phyloP scores from a whole-genome alignment of 1,140 invertebrate genomes.

The Ladona fulva region DNA sequence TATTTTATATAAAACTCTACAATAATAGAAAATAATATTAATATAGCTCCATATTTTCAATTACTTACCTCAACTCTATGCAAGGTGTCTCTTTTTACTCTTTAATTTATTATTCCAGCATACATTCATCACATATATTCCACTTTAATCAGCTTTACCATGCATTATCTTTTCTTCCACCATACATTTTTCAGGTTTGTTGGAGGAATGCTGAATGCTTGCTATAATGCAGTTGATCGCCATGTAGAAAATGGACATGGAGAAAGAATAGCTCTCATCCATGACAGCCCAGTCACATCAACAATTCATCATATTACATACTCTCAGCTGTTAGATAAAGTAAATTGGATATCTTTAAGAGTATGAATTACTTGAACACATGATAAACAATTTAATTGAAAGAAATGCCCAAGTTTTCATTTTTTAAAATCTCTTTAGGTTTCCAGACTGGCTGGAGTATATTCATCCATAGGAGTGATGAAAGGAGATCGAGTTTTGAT shows the following conservation, averaged over 20 bases:
- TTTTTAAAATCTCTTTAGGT: conserved; percentile 41
- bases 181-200: conserved; percentile 56
- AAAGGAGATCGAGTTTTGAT: conserved; percentile 74
- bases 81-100: no score
- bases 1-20: no score
- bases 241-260: conserved; percentile 74
- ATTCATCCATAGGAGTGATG: conserved; percentile 60
- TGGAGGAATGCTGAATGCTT: conserved; percentile 84
- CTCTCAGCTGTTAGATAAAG: conserved; percentile 65
- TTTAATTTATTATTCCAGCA: no score
- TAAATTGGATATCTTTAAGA: conserved; percentile 30
- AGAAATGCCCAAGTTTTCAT: background rate
- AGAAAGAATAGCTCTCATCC: conserved; percentile 69
- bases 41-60: no score
- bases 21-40: no score
- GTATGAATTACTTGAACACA: background rate
- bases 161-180: background rate
- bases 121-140: no score
- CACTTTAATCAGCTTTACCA: no score
- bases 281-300: conserved; percentile 80
- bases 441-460: conserved; percentile 62
- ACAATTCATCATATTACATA: conserved; percentile 69
- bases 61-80: no score
- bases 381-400: background rate
- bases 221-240: conserved; percentile 85